Conservation (phyloP, 1,140 invertebrate genomes). For the Ganaspis sp. region DNA sequence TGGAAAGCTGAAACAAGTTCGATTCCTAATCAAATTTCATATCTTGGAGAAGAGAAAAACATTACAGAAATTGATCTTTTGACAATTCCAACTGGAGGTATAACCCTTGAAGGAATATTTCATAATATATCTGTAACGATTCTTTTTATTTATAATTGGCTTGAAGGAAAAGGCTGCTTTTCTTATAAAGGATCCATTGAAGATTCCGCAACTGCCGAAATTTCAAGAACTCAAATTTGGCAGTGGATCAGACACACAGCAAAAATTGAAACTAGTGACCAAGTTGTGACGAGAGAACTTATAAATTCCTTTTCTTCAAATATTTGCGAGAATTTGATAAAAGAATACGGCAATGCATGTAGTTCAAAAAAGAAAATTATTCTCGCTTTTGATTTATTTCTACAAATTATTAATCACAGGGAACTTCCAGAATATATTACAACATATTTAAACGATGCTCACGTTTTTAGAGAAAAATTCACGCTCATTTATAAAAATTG, state of each 20-base stretch:
- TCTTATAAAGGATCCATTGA: slow-evolving; percentile 81
- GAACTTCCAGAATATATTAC: slow-evolving; percentile 79
- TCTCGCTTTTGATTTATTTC: slow-evolving; percentile 76
- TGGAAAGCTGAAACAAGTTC: slow-evolving; percentile 55
- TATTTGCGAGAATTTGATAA: slow-evolving; percentile 67
- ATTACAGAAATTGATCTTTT: slow-evolving; percentile 76
- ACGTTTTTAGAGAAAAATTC: slow-evolving; percentile 76
- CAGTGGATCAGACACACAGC: slow-evolving; percentile 82
- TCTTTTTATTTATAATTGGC: slow-evolving; percentile 83
- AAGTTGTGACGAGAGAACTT: slow-evolving; percentile 72
- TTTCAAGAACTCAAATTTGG: slow-evolving; percentile 84
- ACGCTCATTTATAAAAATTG: slow-evolving; percentile 72
- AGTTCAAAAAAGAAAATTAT: slow-evolving; percentile 72
- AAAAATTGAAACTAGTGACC: slow-evolving; percentile 71
- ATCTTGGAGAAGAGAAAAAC: slow-evolving; percentile 32
- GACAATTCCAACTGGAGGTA: slow-evolving; percentile 79
- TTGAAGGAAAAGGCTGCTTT: slow-evolving; percentile 82
- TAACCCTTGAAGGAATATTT: slow-evolving; percentile 79
- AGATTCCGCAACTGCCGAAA: slow-evolving; percentile 86
- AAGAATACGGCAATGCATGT: slow-evolving; percentile 64
- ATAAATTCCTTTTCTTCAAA: slow-evolving; percentile 65
- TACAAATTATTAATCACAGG: slow-evolving; percentile 76
- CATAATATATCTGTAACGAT: slow-evolving; percentile 82
- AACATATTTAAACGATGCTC: slow-evolving; percentile 77
- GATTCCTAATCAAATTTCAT: slow-evolving; percentile 48